phyloP scores from a whole-genome alignment of 2,797 vertebrate species.

The Adrianichthys oophorus region DNA sequence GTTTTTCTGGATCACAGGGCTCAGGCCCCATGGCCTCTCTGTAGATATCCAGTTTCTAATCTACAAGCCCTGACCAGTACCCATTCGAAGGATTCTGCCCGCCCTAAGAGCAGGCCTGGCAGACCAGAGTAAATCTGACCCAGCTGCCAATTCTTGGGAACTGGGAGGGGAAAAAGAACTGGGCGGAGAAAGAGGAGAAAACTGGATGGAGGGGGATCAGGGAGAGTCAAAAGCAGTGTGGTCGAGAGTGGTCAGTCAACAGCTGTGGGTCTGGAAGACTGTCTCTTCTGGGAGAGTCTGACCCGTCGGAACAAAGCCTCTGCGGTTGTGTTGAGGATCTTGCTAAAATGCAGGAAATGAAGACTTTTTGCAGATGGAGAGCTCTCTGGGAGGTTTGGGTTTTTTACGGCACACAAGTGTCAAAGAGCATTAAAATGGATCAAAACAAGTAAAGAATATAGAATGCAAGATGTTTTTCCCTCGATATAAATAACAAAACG shows the following conservation, averaged over 20 bases:
- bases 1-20: slow-evolving; percentile 75
- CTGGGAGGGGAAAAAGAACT: slow-evolving; percentile 7
- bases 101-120: slow-evolving; percentile 50
- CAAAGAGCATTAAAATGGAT: slow-evolving; percentile 52
- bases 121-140: slow-evolving; percentile 73
- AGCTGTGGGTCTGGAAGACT: slow-evolving; percentile 57
- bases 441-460: slow-evolving; percentile 23
- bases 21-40: slow-evolving; percentile 66
- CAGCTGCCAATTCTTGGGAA: slow-evolving; percentile 75
- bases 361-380: slow-evolving; percentile 40
- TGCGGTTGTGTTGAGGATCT: slow-evolving; percentile 56
- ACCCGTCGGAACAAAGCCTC: slow-evolving; percentile 70
- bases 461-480: no score
- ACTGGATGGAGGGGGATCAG: slow-evolving; percentile 14
- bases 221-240: slow-evolving; percentile 60
- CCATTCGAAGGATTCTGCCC: slow-evolving; percentile 57
- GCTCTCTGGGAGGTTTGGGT: slow-evolving; percentile 68
- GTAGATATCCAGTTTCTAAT: slow-evolving; percentile 78
- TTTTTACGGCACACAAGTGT: slow-evolving; percentile 45
- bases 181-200: slow-evolving; percentile 4
- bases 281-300: slow-evolving; percentile 50
- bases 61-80: slow-evolving; percentile 68
- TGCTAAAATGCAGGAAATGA: slow-evolving; percentile 66
- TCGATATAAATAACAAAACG: no score
- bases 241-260: slow-evolving; percentile 68